Evolutionary conservation across 2,113 vertebrate genomes (phyloP), one percentile per base, ranked within the genome.

Genomic region (Taxidea taxus): DNA sequence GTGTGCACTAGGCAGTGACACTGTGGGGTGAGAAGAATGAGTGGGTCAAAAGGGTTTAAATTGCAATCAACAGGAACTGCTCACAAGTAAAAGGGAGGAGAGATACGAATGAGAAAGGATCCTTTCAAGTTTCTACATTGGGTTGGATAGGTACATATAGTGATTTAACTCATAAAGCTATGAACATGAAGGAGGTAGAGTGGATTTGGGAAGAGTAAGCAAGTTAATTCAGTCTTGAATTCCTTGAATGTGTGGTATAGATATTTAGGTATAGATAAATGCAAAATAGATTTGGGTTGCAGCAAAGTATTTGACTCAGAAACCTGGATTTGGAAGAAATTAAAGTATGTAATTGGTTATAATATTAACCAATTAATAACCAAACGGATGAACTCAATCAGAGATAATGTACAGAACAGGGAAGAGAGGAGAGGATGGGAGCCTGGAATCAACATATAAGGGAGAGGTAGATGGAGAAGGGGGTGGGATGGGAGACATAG

Each of bases 221-320:
- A 29, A 75, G 2, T 77, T 87, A 70, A 44, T 72, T 47, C 20
- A 15, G 23, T 29, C 3, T 91, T 95, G 29, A 92, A 82, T 68
- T 68, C 72, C 2, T 10, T 88, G 49, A 81, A 0, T 31, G 2
- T 62, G 87, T 64, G 2, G 42, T 90, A 31, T 39, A 94, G n/a
- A 7, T 44, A 18, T 58, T 66, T 84, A 75, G 13, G 27, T 47
- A 44, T 75, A 90, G 34, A 39, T 31, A 90, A 90, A 62, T 4
- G 15, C 4, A 60, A 80, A 58, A 34, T 21, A 5, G 21, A 31
- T 54, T 84, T 93, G 60, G 64, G 18, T 72, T 87, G 78, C 80
- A 87, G 34, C 66, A 84, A 75, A 13, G 11, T 84, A 90, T 82
- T 54, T 91, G 29, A 72, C 18, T 84, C 49, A 49, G 66, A 64